A percentile compares a stretch with the other conserved stretches of the same genome.
These are phyloP conservation scores for Tragulus kanchil DNA, from an alignment of 2,113 vertebrate genomes.

Conservation along the genomic window DNA sequence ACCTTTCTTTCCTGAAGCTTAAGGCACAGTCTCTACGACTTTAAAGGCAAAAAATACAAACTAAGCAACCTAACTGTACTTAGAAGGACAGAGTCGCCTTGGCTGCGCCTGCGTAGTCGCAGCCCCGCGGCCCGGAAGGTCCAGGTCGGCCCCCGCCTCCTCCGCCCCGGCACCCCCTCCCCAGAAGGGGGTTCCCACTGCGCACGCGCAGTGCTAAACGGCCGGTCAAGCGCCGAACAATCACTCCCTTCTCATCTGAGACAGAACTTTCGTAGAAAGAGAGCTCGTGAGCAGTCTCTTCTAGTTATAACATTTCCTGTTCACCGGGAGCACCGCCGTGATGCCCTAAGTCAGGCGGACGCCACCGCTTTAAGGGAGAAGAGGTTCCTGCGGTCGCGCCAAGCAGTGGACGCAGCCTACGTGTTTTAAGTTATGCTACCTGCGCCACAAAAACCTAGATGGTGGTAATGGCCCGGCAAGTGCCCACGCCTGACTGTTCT, in stretches of 20 bases:
- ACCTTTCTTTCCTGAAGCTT: not conserved
- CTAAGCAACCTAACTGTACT: not conserved
- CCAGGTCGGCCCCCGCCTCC: conserved; percentile 62
- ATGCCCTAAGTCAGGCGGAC: not conserved
- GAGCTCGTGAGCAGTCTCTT: not conserved
- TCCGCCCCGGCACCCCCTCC: not conserved
- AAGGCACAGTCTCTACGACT: not conserved
- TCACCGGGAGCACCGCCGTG: not conserved
- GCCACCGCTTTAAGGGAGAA: not conserved
- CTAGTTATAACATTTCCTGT: not conserved
- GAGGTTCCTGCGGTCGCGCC: conserved; percentile 60
- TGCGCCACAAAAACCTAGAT: not conserved
- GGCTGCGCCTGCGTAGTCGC: conserved; percentile 66
- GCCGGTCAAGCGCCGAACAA: conserved; percentile 64
- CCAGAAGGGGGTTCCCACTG: not conserved
- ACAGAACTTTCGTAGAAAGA: not conserved
- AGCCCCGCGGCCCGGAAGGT: not conserved
- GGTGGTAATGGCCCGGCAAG: not conserved
- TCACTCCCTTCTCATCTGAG: conserved; percentile 20
- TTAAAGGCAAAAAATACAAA: not conserved
- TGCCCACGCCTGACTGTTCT: not conserved
- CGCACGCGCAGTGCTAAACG: conserved; percentile 82
- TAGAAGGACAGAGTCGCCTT: not conserved
- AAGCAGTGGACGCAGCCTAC: conserved; percentile 55
- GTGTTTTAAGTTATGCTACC: not conserved